Conservation (phyloP, 2,888 invertebrate species). For the Thumatha senex region DNA sequence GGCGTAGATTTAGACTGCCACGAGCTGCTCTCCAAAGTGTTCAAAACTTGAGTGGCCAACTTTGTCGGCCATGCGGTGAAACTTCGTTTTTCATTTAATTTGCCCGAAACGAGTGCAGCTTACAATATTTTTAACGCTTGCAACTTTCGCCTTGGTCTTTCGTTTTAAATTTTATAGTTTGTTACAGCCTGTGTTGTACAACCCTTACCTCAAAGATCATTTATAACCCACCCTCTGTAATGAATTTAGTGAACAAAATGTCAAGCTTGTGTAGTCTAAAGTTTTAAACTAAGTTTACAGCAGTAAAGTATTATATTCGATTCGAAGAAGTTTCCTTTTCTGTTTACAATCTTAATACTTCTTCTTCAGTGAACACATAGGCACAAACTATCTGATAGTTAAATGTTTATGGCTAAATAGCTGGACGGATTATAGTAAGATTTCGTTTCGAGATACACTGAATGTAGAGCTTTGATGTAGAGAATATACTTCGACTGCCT, state of each 20-base stretch:
- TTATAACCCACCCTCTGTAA: conserved; percentile 46
- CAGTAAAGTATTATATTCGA: conserved; percentile 17
- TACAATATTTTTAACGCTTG: conserved; percentile 79
- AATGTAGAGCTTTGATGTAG: too few relatives aligned
- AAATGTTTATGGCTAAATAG: too few relatives aligned
- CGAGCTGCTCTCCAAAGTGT: conserved; percentile 48
- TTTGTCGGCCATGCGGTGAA: conserved; percentile 70
- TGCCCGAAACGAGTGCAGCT: conserved; percentile 78
- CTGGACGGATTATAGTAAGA: too few relatives aligned
- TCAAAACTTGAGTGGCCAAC: conserved; percentile 76
- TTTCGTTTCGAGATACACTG: too few relatives aligned
- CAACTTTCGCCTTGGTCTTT: conserved; percentile 70
- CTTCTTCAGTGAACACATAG: too few relatives aligned
- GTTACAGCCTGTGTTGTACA: conserved; percentile 41
- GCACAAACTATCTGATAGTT: too few relatives aligned
- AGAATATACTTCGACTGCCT: too few relatives aligned
- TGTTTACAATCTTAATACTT: background rate
- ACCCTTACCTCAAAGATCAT: conserved; percentile 37
- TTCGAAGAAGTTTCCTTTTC: conserved; percentile 22
- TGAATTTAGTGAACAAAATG: conserved; percentile 50
- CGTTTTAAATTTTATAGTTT: conserved; percentile 77
- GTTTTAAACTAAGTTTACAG: conserved; percentile 42
- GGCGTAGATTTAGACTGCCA: conserved; percentile 46
- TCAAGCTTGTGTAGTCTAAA: conserved; percentile 40
- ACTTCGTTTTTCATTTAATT: conserved; percentile 82